phyloP scores from a whole-genome alignment of 2,113 vertebrate genomes.

The Lonchura striata region DNA sequence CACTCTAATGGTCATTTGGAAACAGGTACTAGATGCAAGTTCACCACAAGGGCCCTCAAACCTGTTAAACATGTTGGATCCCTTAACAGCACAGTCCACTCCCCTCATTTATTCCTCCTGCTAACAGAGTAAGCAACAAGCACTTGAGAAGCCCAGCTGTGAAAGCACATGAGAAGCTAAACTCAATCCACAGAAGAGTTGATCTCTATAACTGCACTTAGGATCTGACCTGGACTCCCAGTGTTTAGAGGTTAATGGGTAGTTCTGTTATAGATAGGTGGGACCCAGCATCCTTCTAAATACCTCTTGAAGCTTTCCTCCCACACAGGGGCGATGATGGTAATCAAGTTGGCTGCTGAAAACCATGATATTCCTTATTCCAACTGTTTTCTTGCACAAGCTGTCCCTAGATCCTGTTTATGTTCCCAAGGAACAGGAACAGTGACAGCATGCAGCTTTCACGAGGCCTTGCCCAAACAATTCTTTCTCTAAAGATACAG shows the following conservation, averaged over 20 bases:
- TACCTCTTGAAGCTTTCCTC: conserved; percentile 62
- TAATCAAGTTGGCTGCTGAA: conserved; percentile 60
- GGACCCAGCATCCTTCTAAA: conserved; percentile 32
- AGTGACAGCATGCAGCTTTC: conserved; percentile 69
- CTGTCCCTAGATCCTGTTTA: conserved; percentile 72
- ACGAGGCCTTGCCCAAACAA: conserved; percentile 50
- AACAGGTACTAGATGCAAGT: background rate
- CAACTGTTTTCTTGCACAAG: conserved; percentile 71
- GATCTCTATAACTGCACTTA: background rate
- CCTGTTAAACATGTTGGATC: background rate
- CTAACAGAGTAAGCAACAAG: background rate
- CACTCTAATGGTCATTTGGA: background rate
- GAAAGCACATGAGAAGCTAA: conserved; percentile 20
- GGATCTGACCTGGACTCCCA: background rate
- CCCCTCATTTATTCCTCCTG: background rate
- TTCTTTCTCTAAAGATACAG: conserved; percentile 45
- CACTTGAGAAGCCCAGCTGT: conserved; percentile 5
- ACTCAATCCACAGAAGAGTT: background rate
- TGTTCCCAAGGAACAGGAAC: conserved; percentile 71
- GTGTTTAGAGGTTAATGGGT: background rate
- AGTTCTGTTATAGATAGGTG: background rate
- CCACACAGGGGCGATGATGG: conserved; percentile 23
- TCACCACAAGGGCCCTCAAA: background rate
- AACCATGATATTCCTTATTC: conserved; percentile 65
- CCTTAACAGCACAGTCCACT: background rate